These are phyloP conservation scores for Brachionus paranguensis DNA, from an alignment of 1,140 invertebrate genomes.

Conservation along the genomic window DNA sequence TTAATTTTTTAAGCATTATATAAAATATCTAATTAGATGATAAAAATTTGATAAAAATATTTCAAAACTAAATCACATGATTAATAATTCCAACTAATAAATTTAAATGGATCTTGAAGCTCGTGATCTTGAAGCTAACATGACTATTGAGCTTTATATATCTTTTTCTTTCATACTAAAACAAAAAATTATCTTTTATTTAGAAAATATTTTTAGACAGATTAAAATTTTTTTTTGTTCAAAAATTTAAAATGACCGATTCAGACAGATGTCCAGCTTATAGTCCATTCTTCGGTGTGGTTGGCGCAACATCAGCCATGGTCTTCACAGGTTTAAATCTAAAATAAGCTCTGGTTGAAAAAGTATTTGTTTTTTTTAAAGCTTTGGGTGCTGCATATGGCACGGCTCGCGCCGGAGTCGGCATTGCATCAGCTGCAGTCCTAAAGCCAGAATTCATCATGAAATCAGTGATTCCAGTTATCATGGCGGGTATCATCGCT, in stretches of 20 bases:
- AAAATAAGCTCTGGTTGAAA: neutral
- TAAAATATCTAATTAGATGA: neutral
- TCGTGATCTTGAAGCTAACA: neutral
- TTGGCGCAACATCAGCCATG: conserved; percentile 95
- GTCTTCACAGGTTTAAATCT: conserved; percentile 69
- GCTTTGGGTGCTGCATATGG: conserved; percentile 98
- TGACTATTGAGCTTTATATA: neutral
- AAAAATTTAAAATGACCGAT: neutral
- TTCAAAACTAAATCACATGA: neutral
- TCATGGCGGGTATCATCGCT: conserved; percentile 99
- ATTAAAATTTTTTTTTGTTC: neutral
- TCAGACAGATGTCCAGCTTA: conserved; percentile 40
- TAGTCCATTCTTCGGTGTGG: conserved; percentile 82
- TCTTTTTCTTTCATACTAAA: neutral
- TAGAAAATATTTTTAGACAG: neutral
- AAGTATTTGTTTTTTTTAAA: neutral
- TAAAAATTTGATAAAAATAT: neutral
- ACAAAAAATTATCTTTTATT: neutral
- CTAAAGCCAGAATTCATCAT: conserved; percentile 99
- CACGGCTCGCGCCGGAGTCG: conserved; percentile 96
- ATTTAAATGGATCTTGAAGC: neutral
- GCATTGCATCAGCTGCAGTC: conserved; percentile 98
- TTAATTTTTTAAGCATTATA: neutral
- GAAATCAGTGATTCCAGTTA: conserved; percentile 99
- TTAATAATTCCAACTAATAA: neutral